A percentile compares a stretch with the other conserved stretches of the same genome.
phyloP scores from a whole-genome alignment of 2,113 vertebrate species.

The Bagarius yarrelli region DNA sequence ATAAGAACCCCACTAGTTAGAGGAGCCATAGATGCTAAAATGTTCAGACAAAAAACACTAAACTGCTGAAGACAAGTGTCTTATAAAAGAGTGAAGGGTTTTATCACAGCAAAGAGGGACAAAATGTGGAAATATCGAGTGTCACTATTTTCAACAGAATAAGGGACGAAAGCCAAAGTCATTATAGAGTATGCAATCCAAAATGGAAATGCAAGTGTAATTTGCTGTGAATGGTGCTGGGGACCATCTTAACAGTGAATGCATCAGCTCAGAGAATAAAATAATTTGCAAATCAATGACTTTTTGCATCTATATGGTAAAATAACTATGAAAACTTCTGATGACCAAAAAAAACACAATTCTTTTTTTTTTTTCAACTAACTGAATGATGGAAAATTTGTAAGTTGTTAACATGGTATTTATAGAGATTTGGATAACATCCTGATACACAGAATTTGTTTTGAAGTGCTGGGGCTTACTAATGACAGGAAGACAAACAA shows the following conservation, averaged over 20 bases:
- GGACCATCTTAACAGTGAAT: not conserved
- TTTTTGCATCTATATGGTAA: not conserved
- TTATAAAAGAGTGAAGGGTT: not conserved
- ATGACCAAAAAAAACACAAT: not conserved
- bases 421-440: not conserved
- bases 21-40: not conserved
- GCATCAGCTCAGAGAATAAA: not conserved
- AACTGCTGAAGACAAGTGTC: too few relatives aligned
- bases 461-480: too few relatives aligned
- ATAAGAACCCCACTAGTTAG: not conserved
- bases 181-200: not conserved
- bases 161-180: not conserved
- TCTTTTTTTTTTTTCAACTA: not conserved
- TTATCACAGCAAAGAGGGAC: not conserved
- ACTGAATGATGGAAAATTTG: not conserved
- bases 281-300: not conserved
- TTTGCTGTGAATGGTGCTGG: not conserved
- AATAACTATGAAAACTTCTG: not conserved
- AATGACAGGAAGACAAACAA: too few relatives aligned
- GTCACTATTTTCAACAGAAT: not conserved
- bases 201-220: not conserved
- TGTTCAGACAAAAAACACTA: too few relatives aligned
- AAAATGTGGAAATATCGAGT: not conserved
- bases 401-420: not conserved
- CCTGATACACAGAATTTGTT: too few relatives aligned